Percentiles rank a stretch among this genome's conserved stretches.
These are phyloP conservation scores for Gallinago stenura DNA, from an alignment of 2,797 vertebrate species.

Conservation along the genomic window DNA sequence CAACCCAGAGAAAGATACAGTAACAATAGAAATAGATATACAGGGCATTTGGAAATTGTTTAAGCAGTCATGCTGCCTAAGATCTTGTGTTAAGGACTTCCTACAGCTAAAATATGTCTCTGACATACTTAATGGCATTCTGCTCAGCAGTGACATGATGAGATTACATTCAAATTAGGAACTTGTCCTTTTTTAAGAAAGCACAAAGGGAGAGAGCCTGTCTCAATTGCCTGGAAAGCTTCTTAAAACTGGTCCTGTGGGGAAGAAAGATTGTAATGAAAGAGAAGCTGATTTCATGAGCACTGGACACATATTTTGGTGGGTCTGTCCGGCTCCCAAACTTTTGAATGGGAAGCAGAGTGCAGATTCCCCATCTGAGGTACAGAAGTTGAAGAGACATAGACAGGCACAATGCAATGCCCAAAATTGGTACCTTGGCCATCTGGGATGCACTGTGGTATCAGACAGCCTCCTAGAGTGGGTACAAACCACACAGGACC, in stretches of 20 bases:
- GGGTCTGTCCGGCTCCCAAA: neutral
- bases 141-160: neutral
- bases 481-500: neutral
- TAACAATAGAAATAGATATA: neutral
- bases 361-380: fast-evolving
- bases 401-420: neutral
- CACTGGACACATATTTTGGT: neutral
- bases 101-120: neutral
- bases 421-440: neutral
- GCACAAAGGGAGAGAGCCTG: neutral
- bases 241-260: neutral
- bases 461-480: neutral
- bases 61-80: neutral
- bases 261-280: neutral
- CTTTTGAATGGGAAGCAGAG: neutral
- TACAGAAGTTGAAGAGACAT: neutral
- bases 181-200: neutral
- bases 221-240: neutral
- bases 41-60: neutral
- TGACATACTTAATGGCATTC: neutral
- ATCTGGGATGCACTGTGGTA: neutral
- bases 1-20: neutral
- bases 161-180: conserved; percentile 5
- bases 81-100: neutral
- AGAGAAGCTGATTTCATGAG: neutral